These are phyloP conservation scores for Cotesia congregata DNA, from an alignment of 2,888 invertebrate species.

Conservation along the genomic window DNA sequence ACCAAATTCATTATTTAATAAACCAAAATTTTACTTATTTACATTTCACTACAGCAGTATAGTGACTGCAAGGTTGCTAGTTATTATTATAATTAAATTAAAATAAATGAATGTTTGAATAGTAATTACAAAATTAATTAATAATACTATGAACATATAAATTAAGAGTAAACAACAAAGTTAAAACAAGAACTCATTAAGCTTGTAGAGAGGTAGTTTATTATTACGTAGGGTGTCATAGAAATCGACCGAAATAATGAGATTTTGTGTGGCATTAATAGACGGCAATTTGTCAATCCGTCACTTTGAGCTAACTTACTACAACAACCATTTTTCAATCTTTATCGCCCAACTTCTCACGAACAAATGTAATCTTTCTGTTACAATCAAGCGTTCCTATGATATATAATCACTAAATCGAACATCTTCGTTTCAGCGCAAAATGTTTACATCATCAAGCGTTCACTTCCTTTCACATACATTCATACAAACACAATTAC, in stretches of 20 bases:
- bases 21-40: no score
- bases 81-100: no score
- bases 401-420: not conserved
- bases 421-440: not conserved
- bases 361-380: slow-evolving; percentile 10
- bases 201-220: not conserved
- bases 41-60: no score
- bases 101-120: no score
- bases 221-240: slow-evolving; percentile 26
- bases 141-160: not conserved
- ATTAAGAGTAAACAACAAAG: not conserved
- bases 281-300: slow-evolving; percentile 52
- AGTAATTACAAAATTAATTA: not conserved
- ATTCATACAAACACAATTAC: no score
- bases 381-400: not conserved
- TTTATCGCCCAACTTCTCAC: slow-evolving; percentile 1
- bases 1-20: no score
- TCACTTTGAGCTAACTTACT: slow-evolving; percentile 7
- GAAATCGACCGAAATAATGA: slow-evolving; percentile 47
- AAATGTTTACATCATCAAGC: not conserved
- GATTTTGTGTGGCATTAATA: slow-evolving; percentile 42
- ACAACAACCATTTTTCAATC: slow-evolving; percentile 6
- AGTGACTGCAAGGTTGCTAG: no score
- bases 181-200: not conserved
- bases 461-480: no score